phyloP scores from a whole-genome alignment of 2,113 vertebrate species.

The Oceanodroma tethys region DNA sequence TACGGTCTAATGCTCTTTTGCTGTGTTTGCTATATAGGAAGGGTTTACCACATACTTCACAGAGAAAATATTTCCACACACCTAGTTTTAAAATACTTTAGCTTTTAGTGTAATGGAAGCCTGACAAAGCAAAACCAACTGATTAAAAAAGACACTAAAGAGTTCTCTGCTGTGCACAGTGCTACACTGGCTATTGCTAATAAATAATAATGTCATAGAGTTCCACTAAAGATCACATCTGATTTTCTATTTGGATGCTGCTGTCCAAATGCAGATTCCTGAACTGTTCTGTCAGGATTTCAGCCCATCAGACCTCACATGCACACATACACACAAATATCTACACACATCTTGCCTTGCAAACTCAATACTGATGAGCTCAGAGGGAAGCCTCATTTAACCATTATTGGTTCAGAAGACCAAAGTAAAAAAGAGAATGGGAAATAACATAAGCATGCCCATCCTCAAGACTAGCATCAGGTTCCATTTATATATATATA shows the following conservation, averaged over 20 bases:
- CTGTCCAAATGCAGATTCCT: slow-evolving; percentile 49
- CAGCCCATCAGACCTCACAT: background rate
- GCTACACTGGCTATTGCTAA: background rate
- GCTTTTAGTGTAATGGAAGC: background rate
- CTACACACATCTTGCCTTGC: background rate
- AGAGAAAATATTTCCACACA: background rate
- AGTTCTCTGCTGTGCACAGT: background rate
- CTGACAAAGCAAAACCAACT: background rate
- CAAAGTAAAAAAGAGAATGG: background rate
- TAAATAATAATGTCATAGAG: background rate
- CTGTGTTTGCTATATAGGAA: background rate
- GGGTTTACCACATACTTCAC: rapidly evolving
- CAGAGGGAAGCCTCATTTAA: background rate
- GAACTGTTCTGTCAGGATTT: background rate
- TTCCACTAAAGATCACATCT: background rate
- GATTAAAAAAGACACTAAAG: background rate
- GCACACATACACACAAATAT: no score
- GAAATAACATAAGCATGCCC: background rate
- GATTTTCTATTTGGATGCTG: background rate
- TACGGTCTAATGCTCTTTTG: background rate
- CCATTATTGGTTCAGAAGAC: background rate
- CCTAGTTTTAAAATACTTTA: background rate
- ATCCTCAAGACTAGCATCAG: background rate
- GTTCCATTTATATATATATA: background rate
- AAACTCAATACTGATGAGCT: background rate